A percentile compares a stretch with the other conserved stretches of the same genome.
phyloP scores from a whole-genome alignment of 1,140 invertebrate genomes.

The Drosophila subpulchrella region DNA sequence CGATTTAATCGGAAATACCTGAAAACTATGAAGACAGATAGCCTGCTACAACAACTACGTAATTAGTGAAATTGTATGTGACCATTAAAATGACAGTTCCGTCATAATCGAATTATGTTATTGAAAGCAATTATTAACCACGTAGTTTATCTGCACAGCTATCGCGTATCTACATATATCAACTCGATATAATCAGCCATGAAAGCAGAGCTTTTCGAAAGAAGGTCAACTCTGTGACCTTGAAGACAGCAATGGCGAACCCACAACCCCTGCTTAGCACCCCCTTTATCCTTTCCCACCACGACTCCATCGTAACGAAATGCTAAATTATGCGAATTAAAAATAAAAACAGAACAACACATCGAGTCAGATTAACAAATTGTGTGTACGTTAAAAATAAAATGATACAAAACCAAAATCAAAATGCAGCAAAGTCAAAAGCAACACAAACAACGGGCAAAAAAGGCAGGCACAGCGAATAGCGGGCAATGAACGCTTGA shows the following conservation, averaged over 20 bases:
- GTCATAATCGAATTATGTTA: neutral
- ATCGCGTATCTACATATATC: neutral
- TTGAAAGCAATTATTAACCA: neutral
- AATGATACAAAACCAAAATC: constrained; percentile 47
- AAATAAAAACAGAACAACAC: constrained; percentile 34
- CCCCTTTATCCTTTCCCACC: neutral
- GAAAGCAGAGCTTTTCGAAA: constrained; percentile 10
- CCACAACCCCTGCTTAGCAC: neutral
- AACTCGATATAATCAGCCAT: neutral
- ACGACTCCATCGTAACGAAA: constrained; percentile 18
- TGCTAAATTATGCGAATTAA: constrained; percentile 43
- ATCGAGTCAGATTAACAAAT: constrained; percentile 64
- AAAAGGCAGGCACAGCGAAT: constrained; percentile 45
- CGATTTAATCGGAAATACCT: constrained; percentile 10
- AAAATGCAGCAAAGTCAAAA: constrained; percentile 60
- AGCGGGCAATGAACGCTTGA: constrained; percentile 80
- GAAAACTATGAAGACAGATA: neutral
- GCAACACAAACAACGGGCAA: constrained; percentile 15
- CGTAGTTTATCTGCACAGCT: neutral
- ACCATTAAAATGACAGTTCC: neutral
- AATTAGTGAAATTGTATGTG: neutral
- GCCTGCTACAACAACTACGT: neutral
- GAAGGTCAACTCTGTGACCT: constrained; percentile 68
- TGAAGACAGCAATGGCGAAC: constrained; percentile 30
- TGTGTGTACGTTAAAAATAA: constrained; percentile 69